Base-by-base conservation (phyloP, 2,888 invertebrate genomes). In the Brachypalpus laphriformis region DNA sequence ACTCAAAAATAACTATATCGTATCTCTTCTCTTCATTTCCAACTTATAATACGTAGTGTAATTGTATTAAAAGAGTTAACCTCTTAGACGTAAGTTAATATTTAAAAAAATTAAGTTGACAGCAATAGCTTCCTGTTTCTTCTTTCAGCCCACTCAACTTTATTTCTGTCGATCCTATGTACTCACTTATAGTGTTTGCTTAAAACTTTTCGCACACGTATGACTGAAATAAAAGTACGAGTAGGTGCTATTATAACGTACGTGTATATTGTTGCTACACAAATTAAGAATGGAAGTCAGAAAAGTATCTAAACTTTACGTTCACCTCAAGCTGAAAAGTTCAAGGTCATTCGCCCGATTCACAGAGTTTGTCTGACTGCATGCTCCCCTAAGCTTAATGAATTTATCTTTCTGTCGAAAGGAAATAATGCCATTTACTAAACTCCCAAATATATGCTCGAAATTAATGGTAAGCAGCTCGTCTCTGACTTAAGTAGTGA, bases 401-500 rank as follows among this genome's bases (percentile, higher is more conserved):
- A 40, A 6, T 34, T 11, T 18, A 56, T 56, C 34, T 31, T 11
- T 34, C 1, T 34, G 34, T 34, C 18, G 34, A 31, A 7, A 18
- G 2, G 25, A 18, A 16, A 9, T 16, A 56, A 11, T 2, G 11
- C 16, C 9, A 54, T 9, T 18, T 34, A 34, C 34, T 20, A 56
- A 18, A 56, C 56, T 34, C 34, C 34, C 34, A 34, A 56, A 56
- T 56, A 34, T 18, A 56, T 34, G 56, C 18, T 56, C 56, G 18
- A 18, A 56, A 56, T 34, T 56, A 56, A 56, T 34, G 34, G 18
- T 9, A 11, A 11, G 18, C 56, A 56, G 56, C 16, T 34, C 31
- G 31, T 8, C 9, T 8, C 9, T 56, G 56, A 5, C 31, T 31
- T 56, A 31, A 11, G 56, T 31, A 56, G 34, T 56, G 56, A 34